Evolutionary conservation across 1,140 invertebrate genomes (phyloP).

Genomic region (Ips nitidus): DNA sequence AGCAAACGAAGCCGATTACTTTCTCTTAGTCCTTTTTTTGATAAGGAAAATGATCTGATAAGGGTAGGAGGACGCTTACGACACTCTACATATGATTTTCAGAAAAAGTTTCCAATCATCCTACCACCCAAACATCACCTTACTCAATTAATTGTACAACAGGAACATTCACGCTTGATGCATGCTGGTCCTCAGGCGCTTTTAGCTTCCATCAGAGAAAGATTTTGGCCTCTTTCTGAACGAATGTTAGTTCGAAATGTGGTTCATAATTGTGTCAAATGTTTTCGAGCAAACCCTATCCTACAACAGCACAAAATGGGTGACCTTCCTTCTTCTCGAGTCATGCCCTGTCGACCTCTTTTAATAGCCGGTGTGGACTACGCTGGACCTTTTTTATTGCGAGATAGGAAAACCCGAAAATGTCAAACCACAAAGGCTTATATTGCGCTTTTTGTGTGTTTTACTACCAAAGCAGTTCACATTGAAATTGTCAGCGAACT

Average conservation of each 20-base stretch:
- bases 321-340: too few species aligned
- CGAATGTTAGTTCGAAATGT: slow-evolving; percentile 18
- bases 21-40: slow-evolving; percentile 37
- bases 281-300: slow-evolving; percentile 27
- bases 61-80: slow-evolving; percentile 42
- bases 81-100: slow-evolving; percentile 30
- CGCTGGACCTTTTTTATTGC: slow-evolving; percentile 43
- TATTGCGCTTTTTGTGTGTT: slow-evolving; percentile 38
- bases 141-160: slow-evolving; percentile 35
- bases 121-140: slow-evolving; percentile 39
- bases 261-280: slow-evolving; percentile 37
- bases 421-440: slow-evolving; percentile 41
- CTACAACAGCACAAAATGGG: too few species aligned
- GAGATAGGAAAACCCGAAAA: slow-evolving; percentile 39
- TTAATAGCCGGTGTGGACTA: slow-evolving; percentile 48
- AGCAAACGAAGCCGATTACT: slow-evolving; percentile 19
- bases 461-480: slow-evolving; percentile 42
- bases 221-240: slow-evolving; percentile 41
- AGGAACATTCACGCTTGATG: slow-evolving; percentile 35
- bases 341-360: too few species aligned
- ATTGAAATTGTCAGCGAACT: slow-evolving; percentile 46
- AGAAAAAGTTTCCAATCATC: slow-evolving; percentile 42
- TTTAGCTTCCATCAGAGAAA: slow-evolving; percentile 34
- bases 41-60: slow-evolving; percentile 32
- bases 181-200: slow-evolving; percentile 40